These are phyloP conservation scores for Tenthredo distinguenda DNA, from an alignment of 2,888 invertebrate genomes.

Conservation along the genomic window DNA sequence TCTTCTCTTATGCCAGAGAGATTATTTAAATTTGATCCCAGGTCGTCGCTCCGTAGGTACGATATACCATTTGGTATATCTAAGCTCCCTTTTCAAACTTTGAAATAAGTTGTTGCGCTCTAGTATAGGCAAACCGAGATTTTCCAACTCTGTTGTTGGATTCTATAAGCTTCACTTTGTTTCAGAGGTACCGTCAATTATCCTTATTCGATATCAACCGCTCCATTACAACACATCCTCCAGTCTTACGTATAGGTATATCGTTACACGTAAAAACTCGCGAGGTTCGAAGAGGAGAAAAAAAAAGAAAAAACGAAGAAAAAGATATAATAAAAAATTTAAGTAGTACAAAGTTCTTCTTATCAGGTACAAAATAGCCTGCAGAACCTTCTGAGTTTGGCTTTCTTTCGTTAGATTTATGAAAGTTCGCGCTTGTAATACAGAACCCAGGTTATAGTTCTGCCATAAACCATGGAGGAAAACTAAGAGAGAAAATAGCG, in stretches of 20 bases:
- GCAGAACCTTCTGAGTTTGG: conserved; percentile 8
- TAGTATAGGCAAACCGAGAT: conserved; percentile 13
- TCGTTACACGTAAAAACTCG: background rate
- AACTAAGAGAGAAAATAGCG: conserved; percentile 9
- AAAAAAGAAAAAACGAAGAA: background rate
- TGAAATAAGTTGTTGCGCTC: conserved; percentile 32
- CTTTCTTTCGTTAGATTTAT: conserved; percentile 47
- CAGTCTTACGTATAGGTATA: background rate
- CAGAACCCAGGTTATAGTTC: conserved; percentile 47
- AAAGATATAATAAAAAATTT: background rate
- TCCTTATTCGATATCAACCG: background rate
- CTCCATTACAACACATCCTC: background rate
- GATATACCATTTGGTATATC: conserved; percentile 28
- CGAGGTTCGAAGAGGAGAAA: background rate
- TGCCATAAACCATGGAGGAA: conserved; percentile 40
- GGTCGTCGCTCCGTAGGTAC: background rate
- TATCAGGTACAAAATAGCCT: conserved; percentile 43
- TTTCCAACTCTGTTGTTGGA: background rate
- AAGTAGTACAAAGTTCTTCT: conserved; percentile 26
- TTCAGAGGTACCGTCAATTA: conserved; percentile 8
- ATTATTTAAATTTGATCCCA: conserved; percentile 44
- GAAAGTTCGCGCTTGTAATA: conserved; percentile 45
- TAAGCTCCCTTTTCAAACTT: conserved; percentile 33
- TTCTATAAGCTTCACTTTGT: conserved; percentile 29
- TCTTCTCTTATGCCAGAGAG: conserved; percentile 27